Conservation (phyloP, 2,888 invertebrate genomes). For the Drosophila melanosoma region DNA sequence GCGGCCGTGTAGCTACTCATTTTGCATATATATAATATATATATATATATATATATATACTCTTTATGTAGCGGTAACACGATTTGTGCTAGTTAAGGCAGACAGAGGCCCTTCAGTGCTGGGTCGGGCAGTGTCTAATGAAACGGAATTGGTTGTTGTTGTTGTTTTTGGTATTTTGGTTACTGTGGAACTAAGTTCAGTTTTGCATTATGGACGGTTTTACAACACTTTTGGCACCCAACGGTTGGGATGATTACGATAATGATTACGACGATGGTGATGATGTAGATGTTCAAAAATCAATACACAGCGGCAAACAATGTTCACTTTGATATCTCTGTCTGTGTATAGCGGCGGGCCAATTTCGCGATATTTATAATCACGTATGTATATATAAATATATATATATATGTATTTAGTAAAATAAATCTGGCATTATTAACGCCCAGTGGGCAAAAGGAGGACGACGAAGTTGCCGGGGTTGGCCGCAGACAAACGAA, state of each 20-base stretch:
- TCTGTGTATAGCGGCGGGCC: conserved; percentile 29
- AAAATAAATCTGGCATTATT: conserved; percentile 46
- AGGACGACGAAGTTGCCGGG: conserved; percentile 49
- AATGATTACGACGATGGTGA: conserved; percentile 3
- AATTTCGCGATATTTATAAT: conserved; percentile 54
- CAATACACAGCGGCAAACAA: conserved; percentile 52
- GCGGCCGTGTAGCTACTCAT: conserved; percentile 78
- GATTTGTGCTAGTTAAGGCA: conserved; percentile 65
- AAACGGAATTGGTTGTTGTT: conserved; percentile 66
- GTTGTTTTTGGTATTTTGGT: conserved; percentile 37
- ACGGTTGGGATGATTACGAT: conserved; percentile 22
- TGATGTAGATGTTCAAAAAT: conserved; percentile 48
- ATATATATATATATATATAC: conserved; percentile 26
- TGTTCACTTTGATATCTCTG: conserved; percentile 47
- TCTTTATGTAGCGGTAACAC: conserved; percentile 6
- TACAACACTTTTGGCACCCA: conserved; percentile 71
- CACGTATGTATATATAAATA: conserved; percentile 20
- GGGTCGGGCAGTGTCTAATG: conserved; percentile 60
- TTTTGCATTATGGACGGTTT: conserved; percentile 64
- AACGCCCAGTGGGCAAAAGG: conserved; percentile 51
- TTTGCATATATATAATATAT: conserved; percentile 44
- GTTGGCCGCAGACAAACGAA: conserved; percentile 74
- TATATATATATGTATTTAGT: conserved; percentile 5
- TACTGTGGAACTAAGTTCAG: conserved; percentile 68
- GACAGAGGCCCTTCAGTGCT: conserved; percentile 52